Evolutionary conservation across 2,797 vertebrate genomes (phyloP).

Genomic region (Sebastolobus alascanus): DNA sequence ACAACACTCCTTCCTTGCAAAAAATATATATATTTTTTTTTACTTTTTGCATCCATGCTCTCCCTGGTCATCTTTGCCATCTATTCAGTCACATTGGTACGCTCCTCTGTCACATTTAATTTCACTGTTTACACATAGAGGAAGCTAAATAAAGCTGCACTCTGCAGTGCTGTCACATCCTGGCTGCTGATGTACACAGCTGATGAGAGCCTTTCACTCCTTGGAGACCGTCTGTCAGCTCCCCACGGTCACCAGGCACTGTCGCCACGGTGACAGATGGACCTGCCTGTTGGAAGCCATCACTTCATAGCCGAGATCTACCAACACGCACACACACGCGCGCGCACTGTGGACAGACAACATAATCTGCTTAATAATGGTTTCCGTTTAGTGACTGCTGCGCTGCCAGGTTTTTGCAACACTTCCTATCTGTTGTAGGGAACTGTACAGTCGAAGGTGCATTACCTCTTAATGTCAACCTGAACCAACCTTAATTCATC

Average conservation of each 20-base stretch:
- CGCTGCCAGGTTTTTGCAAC: conserved; percentile 61
- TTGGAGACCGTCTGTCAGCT: conserved; percentile 78
- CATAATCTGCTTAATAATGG: conserved; percentile 81
- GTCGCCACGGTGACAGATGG: conserved; percentile 84
- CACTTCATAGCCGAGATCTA: conserved; percentile 56
- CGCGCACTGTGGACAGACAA: conserved; percentile 46
- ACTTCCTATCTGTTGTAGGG: conserved; percentile 40
- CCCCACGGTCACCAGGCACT: conserved; percentile 65
- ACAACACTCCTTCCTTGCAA: not conserved
- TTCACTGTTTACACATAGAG: conserved; percentile 19
- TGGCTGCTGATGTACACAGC: conserved; percentile 44
- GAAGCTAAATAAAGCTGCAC: conserved; percentile 36
- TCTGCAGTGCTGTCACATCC: conserved; percentile 40
- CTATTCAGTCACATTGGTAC: conserved; percentile 10
- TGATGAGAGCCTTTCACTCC: conserved; percentile 54
- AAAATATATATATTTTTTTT: not conserved
- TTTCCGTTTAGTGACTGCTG: conserved; percentile 78
- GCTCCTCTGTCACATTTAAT: conserved; percentile 48
- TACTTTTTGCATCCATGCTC: not conserved
- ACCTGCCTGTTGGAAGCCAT: conserved; percentile 75
- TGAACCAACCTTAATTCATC: conserved; percentile 2
- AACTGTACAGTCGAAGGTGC: conserved; percentile 1
- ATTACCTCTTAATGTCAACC: not conserved
- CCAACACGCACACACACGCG: conserved; percentile 22
- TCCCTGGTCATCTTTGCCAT: not conserved